Evolutionary conservation across 1,140 invertebrate genomes (phyloP).

Genomic region (Psilanteris sp.): DNA sequence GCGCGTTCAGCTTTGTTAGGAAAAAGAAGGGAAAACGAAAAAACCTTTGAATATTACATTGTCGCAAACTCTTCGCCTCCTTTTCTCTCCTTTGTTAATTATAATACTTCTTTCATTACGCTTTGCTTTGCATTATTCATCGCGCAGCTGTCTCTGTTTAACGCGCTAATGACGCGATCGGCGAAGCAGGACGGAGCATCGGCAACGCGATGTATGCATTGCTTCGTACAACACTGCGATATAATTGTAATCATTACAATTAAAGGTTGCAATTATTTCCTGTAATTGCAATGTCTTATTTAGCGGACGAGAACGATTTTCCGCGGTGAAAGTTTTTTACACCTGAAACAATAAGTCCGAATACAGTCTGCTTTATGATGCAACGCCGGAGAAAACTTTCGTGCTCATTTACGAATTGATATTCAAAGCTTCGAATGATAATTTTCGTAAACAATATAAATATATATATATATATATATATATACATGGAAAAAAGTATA

Average conservation of each 20-base stretch:
- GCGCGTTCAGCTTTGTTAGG: background rate
- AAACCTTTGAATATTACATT: slow-evolving; percentile 42
- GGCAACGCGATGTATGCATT: slow-evolving; percentile 16
- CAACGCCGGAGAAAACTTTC: too few species aligned
- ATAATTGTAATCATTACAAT: slow-evolving; percentile 43
- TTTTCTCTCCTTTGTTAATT: slow-evolving; percentile 31
- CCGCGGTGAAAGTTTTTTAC: slow-evolving; percentile 53
- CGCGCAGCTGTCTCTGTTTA: background rate
- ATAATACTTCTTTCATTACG: slow-evolving; percentile 43
- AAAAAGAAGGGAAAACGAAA: slow-evolving; percentile 18
- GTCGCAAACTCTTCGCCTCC: slow-evolving; percentile 7
- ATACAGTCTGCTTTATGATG: slow-evolving; percentile 6
- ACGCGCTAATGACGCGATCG: background rate
- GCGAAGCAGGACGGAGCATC: background rate
- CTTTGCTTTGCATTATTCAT: slow-evolving; percentile 34
- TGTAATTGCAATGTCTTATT: slow-evolving; percentile 42
- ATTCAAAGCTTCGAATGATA: too few species aligned
- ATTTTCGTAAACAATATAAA: too few species aligned
- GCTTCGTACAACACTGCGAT: slow-evolving; percentile 10
- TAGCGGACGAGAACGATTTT: slow-evolving; percentile 28
- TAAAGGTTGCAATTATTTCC: slow-evolving; percentile 27
- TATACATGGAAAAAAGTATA: too few species aligned
- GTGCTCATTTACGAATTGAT: too few species aligned
- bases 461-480: too few species aligned
- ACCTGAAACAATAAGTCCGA: slow-evolving; percentile 11